Evolutionary conservation across 1,140 invertebrate species (phyloP).

Genomic region (Phymastichus coffea): DNA sequence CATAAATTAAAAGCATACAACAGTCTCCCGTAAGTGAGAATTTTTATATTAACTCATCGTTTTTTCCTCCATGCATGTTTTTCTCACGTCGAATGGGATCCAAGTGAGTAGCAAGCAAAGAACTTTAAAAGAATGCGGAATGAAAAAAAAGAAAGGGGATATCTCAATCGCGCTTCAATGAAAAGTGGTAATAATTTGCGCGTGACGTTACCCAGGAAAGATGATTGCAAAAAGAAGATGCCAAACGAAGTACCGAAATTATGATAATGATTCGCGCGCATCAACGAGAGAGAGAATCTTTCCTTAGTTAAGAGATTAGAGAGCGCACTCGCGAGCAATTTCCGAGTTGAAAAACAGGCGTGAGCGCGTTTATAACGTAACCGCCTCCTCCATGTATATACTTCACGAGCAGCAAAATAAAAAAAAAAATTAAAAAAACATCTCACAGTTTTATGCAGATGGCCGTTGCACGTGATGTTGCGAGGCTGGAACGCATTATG

Average conservation of each 20-base stretch:
- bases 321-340: not conserved
- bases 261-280: conserved; percentile 20
- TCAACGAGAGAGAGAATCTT: conserved; percentile 36
- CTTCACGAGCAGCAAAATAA: no score
- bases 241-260: no score
- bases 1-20: no score
- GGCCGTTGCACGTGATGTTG: not conserved
- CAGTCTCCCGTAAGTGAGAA: no score
- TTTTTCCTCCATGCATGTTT: no score
- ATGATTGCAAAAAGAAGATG: no score
- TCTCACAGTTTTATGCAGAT: conserved; percentile 43
- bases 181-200: conserved; percentile 44
- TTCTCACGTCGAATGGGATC: no score
- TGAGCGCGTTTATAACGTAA: conserved; percentile 36
- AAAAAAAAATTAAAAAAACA: conserved; percentile 40
- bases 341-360: conserved; percentile 34
- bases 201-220: conserved; percentile 45
- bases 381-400: conserved; percentile 16
- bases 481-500: conserved; percentile 9
- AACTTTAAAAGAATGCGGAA: no score
- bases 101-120: no score
- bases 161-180: conserved; percentile 44
- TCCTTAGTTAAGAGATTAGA: conserved; percentile 54
- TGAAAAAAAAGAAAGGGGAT: no score
- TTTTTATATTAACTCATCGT: no score